These are phyloP conservation scores for Montipora foliosa DNA, from an alignment of 64 coral and sea anemone genomes.

Conservation along the genomic window DNA sequence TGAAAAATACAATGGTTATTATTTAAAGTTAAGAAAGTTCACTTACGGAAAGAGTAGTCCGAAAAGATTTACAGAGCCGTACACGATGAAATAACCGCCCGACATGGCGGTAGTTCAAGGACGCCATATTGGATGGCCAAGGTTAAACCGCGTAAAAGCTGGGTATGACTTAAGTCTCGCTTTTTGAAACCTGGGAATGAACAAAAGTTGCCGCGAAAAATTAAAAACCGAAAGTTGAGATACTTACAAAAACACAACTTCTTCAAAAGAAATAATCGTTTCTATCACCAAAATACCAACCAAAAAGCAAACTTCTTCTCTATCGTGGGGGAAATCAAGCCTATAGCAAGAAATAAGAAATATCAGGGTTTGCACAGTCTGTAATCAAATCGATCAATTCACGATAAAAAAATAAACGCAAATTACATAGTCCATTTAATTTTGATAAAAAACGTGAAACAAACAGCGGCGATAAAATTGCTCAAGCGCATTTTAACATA, in stretches of 20 bases:
- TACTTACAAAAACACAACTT: not conserved
- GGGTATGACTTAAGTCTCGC: not conserved
- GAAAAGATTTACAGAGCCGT: constrained; percentile 39
- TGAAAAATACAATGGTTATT: not conserved
- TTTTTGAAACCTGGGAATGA: not conserved
- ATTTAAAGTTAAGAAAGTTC: not conserved
- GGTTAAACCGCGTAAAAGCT: not conserved
- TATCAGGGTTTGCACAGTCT: no score
- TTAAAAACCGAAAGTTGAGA: not conserved
- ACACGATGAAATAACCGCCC: constrained; percentile 66
- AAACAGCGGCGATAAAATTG: no score
- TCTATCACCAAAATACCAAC: no score
- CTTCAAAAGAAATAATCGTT: no score
- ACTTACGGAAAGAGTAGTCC: constrained; percentile 51
- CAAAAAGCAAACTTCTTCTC: no score
- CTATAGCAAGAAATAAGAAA: no score
- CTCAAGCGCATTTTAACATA: no score
- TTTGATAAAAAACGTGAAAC: no score
- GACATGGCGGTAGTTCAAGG: constrained; percentile 37
- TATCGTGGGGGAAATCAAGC: no score
- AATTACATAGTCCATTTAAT: no score
- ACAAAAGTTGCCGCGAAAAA: not conserved
- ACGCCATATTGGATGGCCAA: constrained; percentile 56
- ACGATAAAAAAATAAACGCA: no score
- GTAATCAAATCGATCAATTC: no score